phyloP scores from a whole-genome alignment of 2,113 vertebrate genomes.

The Chrysemys picta region DNA sequence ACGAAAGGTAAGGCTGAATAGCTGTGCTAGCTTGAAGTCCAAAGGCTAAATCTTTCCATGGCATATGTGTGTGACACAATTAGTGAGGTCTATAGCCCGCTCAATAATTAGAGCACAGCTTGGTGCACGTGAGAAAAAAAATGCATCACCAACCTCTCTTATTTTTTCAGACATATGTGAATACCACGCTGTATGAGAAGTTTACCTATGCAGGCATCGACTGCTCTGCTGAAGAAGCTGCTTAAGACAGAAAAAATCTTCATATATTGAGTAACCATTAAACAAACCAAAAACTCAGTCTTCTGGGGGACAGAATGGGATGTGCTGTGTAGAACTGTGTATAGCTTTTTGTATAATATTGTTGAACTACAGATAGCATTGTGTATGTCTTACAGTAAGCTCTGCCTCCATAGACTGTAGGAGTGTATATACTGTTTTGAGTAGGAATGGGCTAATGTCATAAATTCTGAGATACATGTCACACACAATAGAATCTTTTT shows the following conservation, averaged over 20 bases:
- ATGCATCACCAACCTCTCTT: not conserved
- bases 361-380: constrained; percentile 5
- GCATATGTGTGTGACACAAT: not conserved
- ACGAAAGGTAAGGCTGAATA: constrained; percentile 82
- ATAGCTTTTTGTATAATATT: constrained; percentile 47
- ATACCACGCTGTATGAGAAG: constrained; percentile 91
- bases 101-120: not conserved
- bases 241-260: constrained; percentile 59
- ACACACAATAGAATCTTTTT: constrained; percentile 64
- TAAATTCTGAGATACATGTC: constrained; percentile 60
- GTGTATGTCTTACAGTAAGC: constrained; percentile 42
- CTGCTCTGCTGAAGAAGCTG: constrained; percentile 91
- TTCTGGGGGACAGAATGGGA: constrained; percentile 54
- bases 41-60: not conserved
- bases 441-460: constrained; percentile 37
- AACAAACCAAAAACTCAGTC: not conserved
- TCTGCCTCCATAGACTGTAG: constrained; percentile 30
- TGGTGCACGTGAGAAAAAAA: not conserved
- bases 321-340: constrained; percentile 33
- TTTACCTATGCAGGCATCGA: constrained; percentile 91
- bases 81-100: not conserved
- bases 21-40: not conserved
- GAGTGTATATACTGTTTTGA: constrained; percentile 68
- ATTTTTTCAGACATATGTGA: constrained; percentile 86
- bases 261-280: not conserved